Base-by-base conservation (phyloP, 2,113 vertebrate species). In the Myrmecophaga tridactyla region DNA sequence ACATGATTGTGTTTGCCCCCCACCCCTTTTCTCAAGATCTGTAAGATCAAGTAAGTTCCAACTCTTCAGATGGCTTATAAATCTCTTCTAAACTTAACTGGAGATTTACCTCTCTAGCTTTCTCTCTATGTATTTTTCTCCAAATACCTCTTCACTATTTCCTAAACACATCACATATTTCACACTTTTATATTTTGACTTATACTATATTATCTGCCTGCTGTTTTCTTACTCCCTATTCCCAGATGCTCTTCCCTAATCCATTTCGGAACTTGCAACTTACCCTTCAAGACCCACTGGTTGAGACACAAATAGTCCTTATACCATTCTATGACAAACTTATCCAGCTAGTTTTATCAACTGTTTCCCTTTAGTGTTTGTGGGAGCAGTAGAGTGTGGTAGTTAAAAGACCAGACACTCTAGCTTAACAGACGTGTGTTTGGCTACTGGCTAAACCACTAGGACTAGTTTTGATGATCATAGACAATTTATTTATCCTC, bases 381-480 rank as follows among this genome's bases (percentile, higher is more conserved):
- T 11, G 39, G 18, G 9, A 18, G 12, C 21, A 7, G 27, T 4
- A 1, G 1, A 1, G 17, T 27, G 0, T 1, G 10, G 56, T 0
- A 8, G 51, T 10, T 9, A 5, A 34, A 21, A 23, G 39, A 25
- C 25, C 12, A 14, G 31, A 13, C 11, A 8, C n/a, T 51, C 4
- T 3, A 11, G 10, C 3, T 21, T 63, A 21, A 8, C 11, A 41
- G 46, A 58, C 12, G 17, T 15, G 14, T 12, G 56, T 27, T 7
- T n/a, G 5, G 25, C 41, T 20, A 23, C 23, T 23, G 0, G 7
- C 27, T 43, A n/a, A 31, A 23, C 15, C 13, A 3, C 39, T 23
- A 56, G 9, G 4, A 25, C 3, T 1, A 3, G 18, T 36, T 51
- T 17, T 17, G 25, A 18, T 17, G 31, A 12, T 65, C 21, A 31